Base-by-base conservation (phyloP, 2,113 vertebrate genomes). In the Oxygymnocypris stewartii region DNA sequence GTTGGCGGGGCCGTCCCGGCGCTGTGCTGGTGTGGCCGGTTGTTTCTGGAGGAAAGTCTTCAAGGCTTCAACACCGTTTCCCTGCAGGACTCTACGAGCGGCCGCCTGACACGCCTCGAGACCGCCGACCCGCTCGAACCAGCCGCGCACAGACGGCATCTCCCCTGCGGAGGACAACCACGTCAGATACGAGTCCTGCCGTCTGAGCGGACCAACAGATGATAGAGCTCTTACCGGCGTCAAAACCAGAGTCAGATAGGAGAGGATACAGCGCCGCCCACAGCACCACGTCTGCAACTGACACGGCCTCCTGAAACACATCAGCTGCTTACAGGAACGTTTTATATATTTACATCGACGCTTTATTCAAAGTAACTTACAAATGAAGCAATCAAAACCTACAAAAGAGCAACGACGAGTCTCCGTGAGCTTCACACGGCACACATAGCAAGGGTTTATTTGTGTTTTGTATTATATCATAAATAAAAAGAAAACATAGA, bases 201-300 rank as follows among this genome's bases (percentile, higher is more conserved):
- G 57, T n/a, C 57, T 4, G 57, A 59, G 57, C 20, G 1, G 57
- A 59, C 0, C 0, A 8, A 59, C 57, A 59, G 57, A 23, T 9
- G 20, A 3, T 10, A 10, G 57, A 28, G 35, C 4, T 79, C 90
- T 92, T 88, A 95, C 94, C 92, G 18, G 79, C 37, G n/a, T 78
- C 16, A 51, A 92, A 76, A 77, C 88, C 73, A 1, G 94, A 88
- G 35, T 96, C 95, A 35, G 89, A 94, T 3, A 98, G 90, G 80
- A 97, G 28, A 0, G 96, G 96, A 65, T 94, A 96, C 0, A 99
- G 89, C 0, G 96, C 92, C 2, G 94, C 96, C 96, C 96, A 98
- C 79, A 98, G 91, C 76, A 97, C 96, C 87, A 97, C 88, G 79
- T 99, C 97, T 47, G 95, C 97, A 49, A 97, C 91, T 11, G 96